Base-by-base conservation (phyloP, 2,797 vertebrate species). In the Ceryle rudis region DNA sequence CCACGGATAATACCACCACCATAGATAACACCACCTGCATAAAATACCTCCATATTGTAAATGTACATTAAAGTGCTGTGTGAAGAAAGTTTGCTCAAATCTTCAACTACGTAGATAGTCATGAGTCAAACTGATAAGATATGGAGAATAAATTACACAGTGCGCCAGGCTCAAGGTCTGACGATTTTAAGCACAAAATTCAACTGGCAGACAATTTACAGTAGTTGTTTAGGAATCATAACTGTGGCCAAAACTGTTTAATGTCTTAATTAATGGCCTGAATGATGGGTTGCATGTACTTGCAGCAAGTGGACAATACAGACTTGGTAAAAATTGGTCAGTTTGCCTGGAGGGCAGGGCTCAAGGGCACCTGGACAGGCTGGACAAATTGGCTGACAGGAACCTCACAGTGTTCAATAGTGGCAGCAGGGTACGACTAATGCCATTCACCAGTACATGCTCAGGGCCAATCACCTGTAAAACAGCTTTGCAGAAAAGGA, bases 351-450 rank as follows among this genome's bases (percentile, higher is more conserved):
- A 77, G 28, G 44, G 65, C 33, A 79, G 28, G 21, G n/a, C 16
- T 54, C n/a, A 69, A 55, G 67, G 21, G 20, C 20, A 46, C n/a
- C 2, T 29, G 19, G 25, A 35, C 8, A 67, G 3, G 9, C 28
- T 65, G 28, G 9, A 94, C 37, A 75, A 79, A 67, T 22, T 26
- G 51, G 3, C 42, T 21, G 9, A 71, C 35, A 57, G 7, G 62
- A 75, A 60, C 6, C 6, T 64, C n/a, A 35, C 4, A 5, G 17
- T 1, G 2, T 31, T 64, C 37, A 37, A 0, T 8, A 8, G 21
- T 1, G 0, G 33, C 19, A 37, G 5, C 0, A 0, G 7, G 12
- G 25, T 3, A 84, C 6, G 19, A 33, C 70, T 14, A 37, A 15
- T 18, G 17, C 17, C 31, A 20, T 61, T 44, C 22, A 41, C 37